Base-by-base conservation (phyloP, 2,113 vertebrate genomes). In the Antigone vipio region DNA sequence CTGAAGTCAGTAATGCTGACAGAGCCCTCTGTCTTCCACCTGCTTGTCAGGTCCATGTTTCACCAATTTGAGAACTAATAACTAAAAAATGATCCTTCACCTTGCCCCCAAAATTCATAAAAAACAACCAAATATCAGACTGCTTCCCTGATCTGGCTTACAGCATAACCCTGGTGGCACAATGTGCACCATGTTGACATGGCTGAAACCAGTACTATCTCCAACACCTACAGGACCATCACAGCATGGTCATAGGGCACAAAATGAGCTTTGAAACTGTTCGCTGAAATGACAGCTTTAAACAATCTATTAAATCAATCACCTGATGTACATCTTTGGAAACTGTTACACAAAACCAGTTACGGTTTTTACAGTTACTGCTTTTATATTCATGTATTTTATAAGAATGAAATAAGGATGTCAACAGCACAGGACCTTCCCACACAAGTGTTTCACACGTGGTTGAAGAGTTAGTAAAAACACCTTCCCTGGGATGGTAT, bases 181-280 rank as follows among this genome's bases (percentile, higher is more conserved):
- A 13, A 12, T 0, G 3, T 21, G 68, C 58, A 52, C 14, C 23
- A n/a, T 2, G 5, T 0, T 27, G 29, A 26, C 40, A 7, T 3
- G 29, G 50, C 30, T 56, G 18, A 15, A 77, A 53, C 6, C 53
- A 29, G 32, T 0, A 18, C 0, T n/a, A 35, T 24, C 44, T 60
- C 49, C 45, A 77, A 2, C 5, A 6, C 21, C 78, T 35, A 1
- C 6, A 50, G 11, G 3, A 22, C 20, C 52, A 53, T 13, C 34
- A 29, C 11, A 45, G n/a, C 19, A 32, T 0, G 29, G n/a, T 16
- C 44, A 55, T 0, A 27, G 7, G 23, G 15, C 52, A 88, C 5
- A 1, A 69, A 68, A 17, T 9, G 32, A 58, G 16, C 15, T 42
- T 8, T 29, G n/a, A 50, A 84, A 81, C 8, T 11, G 9, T 26